A percentile compares a stretch with the other conserved stretches of the same genome.
These are phyloP conservation scores for Capitella teleta DNA, from an alignment of 1,140 invertebrate species.

Conservation along the genomic window DNA sequence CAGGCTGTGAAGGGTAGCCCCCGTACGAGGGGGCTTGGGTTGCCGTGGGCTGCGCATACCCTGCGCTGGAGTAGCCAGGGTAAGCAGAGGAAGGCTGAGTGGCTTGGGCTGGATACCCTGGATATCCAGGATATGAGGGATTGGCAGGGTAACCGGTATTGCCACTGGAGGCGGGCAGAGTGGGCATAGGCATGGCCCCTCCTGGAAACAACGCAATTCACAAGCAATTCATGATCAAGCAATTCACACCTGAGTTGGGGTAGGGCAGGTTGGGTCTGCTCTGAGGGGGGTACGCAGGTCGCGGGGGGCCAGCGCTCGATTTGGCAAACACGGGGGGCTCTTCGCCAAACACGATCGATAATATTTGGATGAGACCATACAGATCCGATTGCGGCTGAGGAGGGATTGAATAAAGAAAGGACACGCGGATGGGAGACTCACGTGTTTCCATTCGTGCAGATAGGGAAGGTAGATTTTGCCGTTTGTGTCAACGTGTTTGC, in stretches of 20 bases:
- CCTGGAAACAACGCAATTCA: conserved; percentile 1
- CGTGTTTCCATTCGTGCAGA: conserved; percentile 85
- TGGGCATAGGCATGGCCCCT: conserved; percentile 15
- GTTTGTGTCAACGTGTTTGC: conserved; percentile 84
- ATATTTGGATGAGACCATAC: conserved; percentile 72
- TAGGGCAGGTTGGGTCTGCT: not conserved
- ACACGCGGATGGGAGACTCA: conserved; percentile 41
- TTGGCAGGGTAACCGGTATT: conserved; percentile 1
- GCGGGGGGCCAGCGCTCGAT: conserved; percentile 5
- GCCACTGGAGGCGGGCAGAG: not conserved
- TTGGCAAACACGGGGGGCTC: conserved; percentile 76
- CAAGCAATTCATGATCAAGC: too few relatives aligned
- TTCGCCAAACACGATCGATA: conserved; percentile 88
- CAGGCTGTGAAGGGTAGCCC: conserved; percentile 42
- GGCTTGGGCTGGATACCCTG: conserved; percentile 31
- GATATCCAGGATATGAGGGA: conserved; percentile 15
- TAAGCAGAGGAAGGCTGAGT: conserved; percentile 13
- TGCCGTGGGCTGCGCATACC: conserved; percentile 7
- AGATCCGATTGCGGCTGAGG: conserved; percentile 67
- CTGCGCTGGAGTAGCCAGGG: conserved; percentile 32
- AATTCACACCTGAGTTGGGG: not conserved
- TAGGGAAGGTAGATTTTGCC: conserved; percentile 95
- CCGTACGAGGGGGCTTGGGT: conserved; percentile 8
- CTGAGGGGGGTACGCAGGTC: conserved; percentile 1
- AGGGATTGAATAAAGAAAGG: not conserved